These are phyloP conservation scores for Lepeophtheirus salmonis DNA, from an alignment of 1,140 invertebrate genomes.

Conservation along the genomic window DNA sequence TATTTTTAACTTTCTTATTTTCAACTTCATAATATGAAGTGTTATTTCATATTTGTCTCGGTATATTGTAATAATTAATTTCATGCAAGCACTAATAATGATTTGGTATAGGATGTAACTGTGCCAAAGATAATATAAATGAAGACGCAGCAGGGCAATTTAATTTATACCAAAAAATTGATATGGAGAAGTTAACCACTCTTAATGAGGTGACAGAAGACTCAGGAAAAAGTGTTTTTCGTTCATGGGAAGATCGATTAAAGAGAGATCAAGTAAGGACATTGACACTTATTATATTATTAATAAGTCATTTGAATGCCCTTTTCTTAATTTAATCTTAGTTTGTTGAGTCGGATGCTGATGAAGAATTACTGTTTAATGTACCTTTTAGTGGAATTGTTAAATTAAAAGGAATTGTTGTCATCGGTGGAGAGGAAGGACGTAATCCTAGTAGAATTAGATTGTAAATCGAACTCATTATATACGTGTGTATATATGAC, in stretches of 20 bases:
- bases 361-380: conserved; percentile 82
- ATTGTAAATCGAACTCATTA: too few relatives aligned
- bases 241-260: conserved; percentile 68
- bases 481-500: too few relatives aligned
- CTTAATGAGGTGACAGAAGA: conserved; percentile 69
- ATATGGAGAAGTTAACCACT: conserved; percentile 67
- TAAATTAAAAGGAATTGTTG: conserved; percentile 77
- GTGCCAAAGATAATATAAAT: conserved; percentile 38
- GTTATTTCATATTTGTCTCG: too few relatives aligned
- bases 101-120: conserved; percentile 20
- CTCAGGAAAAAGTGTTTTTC: conserved; percentile 70
- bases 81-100: background rate
- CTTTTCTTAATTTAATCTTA: too few relatives aligned
- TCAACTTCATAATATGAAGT: too few relatives aligned
- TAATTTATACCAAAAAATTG: conserved; percentile 72
- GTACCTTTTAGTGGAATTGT: conserved; percentile 88
- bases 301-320: background rate
- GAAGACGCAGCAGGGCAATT: conserved; percentile 63
- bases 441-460: conserved; percentile 60
- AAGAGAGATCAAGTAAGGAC: conserved; percentile 45
- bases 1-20: too few relatives aligned
- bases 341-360: conserved; percentile 83
- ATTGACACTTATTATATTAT: background rate
- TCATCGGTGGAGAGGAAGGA: conserved; percentile 63
- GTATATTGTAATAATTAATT: too few relatives aligned